Evolutionary conservation across 1,140 invertebrate species (phyloP), one percentile per base, ranked within the genome.

Genomic region (Tenebrio molitor): DNA sequence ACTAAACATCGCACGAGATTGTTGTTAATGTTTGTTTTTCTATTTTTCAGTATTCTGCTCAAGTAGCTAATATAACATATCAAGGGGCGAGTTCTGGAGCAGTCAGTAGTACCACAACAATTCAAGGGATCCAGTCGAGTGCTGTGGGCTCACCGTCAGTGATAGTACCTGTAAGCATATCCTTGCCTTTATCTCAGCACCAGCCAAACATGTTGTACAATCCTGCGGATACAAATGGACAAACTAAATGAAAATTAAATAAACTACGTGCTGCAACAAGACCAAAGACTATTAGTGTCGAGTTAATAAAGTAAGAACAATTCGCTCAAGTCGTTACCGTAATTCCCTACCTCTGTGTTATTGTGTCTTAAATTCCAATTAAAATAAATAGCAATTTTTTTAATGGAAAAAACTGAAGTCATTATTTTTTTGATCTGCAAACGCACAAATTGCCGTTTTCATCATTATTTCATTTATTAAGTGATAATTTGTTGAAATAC

Each of bases 21-120:
- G n/a, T n/a, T n/a, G n/a, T n/a, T n/a, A n/a, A n/a, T 70, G 12
- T 68, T 7, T 67, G 2, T 21, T 50, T 72, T 19, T 71, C 39
- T 42, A 1, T n/a, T 64, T 70, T 75, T 69, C 12, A 58, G 50
- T 29, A 14, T 69, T 65, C 25, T 8, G 75, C 77, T 19, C 62
- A 85, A 83, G 74, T 82, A 14, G 73, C 80, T 17, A n/a, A n/a
- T n/a, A 78, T 84, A 34, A 76, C 82, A 0, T 84, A 84, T 70
- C 82, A 82, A 69, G 17, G 78, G 0, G 84, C 80, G 69, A 73
- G 79, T 46, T 69, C 75, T 3, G 83, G 80, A 19, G 82, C 81
- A 69, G 80, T 82, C 5, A 82, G 80, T 69, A 84, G 81, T 69
- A 72, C 81, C 5, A 81, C 80, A 3, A 75, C 81, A 34, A 58